Percentiles rank a stretch among this genome's conserved stretches.
Conservation (phyloP, 2,797 vertebrate species). For the Muraenolepis orangiensis region DNA sequence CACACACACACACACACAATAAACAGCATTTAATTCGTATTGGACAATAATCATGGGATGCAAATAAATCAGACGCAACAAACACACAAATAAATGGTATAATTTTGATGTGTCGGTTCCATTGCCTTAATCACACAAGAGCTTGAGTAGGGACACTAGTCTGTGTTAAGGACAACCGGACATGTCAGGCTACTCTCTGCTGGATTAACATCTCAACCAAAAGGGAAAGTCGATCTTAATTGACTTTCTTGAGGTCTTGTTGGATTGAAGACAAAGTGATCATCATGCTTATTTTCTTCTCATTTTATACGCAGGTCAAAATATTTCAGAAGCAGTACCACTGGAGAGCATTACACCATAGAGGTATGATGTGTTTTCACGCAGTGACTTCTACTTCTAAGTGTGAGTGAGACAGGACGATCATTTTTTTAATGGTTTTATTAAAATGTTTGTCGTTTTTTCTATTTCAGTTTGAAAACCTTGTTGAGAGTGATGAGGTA, state of each 20-base stretch:
- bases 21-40: neutral
- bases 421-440: neutral
- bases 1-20: neutral
- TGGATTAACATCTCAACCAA: too few species aligned
- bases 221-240: neutral
- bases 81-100: neutral
- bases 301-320: slow-evolving; percentile 80
- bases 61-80: neutral
- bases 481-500: slow-evolving; percentile 98
- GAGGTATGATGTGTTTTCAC: slow-evolving; percentile 73
- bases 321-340: slow-evolving; percentile 88
- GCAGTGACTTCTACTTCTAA: neutral
- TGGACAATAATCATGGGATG: neutral
- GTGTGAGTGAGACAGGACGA: neutral
- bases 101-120: neutral
- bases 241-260: neutral
- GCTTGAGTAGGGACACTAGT: neutral
- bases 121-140: neutral
- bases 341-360: slow-evolving; percentile 93
- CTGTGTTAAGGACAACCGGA: neutral
- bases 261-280: neutral
- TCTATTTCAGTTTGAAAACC: slow-evolving; percentile 92
- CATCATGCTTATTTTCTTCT: neutral
- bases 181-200: neutral
- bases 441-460: slow-evolving; percentile 31